Percentiles rank a stretch among this genome's conserved stretches.
phyloP scores from a whole-genome alignment of 2,797 vertebrate species.

The Pterois miles region DNA sequence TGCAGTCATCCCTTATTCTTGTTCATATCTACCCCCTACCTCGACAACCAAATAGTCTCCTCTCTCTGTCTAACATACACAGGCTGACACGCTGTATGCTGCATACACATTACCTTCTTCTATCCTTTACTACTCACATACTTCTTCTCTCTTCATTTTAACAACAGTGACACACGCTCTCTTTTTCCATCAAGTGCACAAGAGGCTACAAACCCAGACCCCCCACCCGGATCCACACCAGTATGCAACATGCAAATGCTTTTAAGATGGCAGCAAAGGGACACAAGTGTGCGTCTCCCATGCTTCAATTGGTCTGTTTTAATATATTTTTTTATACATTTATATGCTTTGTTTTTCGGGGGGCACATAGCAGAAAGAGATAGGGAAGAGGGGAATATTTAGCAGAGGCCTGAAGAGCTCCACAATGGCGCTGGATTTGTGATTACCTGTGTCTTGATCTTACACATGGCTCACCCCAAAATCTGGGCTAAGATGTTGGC shows the following conservation, averaged over 20 bases:
- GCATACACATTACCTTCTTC: conserved; percentile 5
- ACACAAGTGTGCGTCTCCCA: conserved; percentile 26
- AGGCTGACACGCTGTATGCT: neutral
- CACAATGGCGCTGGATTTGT: neutral
- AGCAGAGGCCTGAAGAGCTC: neutral
- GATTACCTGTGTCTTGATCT: neutral
- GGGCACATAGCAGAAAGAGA: neutral
- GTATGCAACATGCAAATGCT: conserved; percentile 75
- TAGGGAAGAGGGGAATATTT: neutral
- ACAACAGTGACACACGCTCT: conserved; percentile 15
- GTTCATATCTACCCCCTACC: conserved; percentile 29
- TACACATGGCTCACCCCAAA: neutral
- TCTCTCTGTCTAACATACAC: conserved; percentile 9
- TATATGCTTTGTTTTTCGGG: conserved; percentile 13
- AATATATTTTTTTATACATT: conserved; percentile 6
- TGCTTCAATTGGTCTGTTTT: conserved; percentile 27
- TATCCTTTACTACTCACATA: neutral
- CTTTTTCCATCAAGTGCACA: conserved; percentile 10
- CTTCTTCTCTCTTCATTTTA: conserved; percentile 16
- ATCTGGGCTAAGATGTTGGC: neutral
- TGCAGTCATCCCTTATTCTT: conserved; percentile 7
- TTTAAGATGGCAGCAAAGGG: conserved; percentile 57
- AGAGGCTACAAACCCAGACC: conserved; percentile 18
- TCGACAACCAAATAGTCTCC: conserved; percentile 14
- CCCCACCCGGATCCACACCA: conserved; percentile 18